These are phyloP conservation scores for Neria commutata DNA, from an alignment of 2,888 invertebrate genomes.

Conservation along the genomic window DNA sequence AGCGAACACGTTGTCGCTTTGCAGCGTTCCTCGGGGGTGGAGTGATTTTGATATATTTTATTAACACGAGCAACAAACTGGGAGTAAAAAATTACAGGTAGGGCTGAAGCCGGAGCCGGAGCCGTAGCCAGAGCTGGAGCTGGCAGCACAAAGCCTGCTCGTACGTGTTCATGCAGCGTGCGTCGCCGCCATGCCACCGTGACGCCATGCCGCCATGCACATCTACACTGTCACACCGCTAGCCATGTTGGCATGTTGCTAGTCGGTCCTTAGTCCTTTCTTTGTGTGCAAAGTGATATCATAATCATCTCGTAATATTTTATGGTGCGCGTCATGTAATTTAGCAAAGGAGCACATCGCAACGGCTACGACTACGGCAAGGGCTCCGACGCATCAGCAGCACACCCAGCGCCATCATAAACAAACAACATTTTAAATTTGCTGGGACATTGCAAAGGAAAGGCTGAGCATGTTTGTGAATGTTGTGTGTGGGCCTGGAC, in stretches of 20 bases:
- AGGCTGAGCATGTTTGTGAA: background rate
- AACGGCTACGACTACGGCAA: background rate
- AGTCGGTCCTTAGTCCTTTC: background rate
- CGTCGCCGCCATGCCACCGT: background rate
- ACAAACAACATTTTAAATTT: constrained; percentile 23
- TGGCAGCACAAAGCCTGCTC: constrained; percentile 11
- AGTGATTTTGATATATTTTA: no score
- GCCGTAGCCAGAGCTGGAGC: background rate
- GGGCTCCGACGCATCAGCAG: constrained; percentile 7
- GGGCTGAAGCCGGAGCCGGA: no score
- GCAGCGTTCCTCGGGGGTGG: background rate
- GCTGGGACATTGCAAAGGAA: constrained; percentile 12
- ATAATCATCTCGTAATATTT: constrained; percentile 51
- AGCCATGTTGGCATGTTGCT: constrained; percentile 16
- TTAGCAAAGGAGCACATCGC: constrained; percentile 26
- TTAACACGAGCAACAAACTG: no score
- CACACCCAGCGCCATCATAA: constrained; percentile 12
- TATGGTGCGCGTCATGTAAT: constrained; percentile 35
- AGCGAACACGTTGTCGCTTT: background rate
- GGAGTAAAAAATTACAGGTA: no score
- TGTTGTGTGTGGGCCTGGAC: background rate
- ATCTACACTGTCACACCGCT: no score
- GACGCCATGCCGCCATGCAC: no score
- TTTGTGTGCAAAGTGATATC: constrained; percentile 50
- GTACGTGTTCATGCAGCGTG: background rate